Evolutionary conservation across 2,113 vertebrate genomes (phyloP), one percentile per base, ranked within the genome.

Genomic region (Columba janthina): DNA sequence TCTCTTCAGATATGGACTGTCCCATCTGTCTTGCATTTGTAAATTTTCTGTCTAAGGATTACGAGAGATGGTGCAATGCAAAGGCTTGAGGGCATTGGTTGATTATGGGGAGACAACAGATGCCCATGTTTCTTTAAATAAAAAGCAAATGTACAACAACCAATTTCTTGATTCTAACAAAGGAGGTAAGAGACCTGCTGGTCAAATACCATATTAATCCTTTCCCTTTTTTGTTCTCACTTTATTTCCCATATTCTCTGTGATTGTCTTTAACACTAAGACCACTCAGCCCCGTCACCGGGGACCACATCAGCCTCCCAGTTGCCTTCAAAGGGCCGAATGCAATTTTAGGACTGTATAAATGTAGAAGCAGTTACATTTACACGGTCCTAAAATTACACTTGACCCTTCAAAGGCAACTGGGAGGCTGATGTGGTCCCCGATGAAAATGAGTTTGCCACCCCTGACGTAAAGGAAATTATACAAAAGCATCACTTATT

Each of bases 281-380:
- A 66, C 15, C 0, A 0, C 21, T 69, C 14, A 65, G 50, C 1
- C 3, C 36, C 16, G 48, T 7, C 4, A 19, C 44, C 18, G 18
- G 18, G 44, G 44, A 18, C 44, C 44, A 46, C 44, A 46, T 46
- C 44, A 46, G 18, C 44, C 44, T 46, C 44, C 7, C 44, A 46
- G 44, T 46, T 46, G 44, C 44, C 18, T 46, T 46, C 18, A 14
- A 19, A 46, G 18, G 44, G 44, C 44, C 4, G 18, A 46, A 46
- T 46, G 44, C 10, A 19, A 46, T 46, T 46, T 46, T 46, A 46
- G 44, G 18, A 46, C 44, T 46, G 44, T 46, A 10, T 46, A 46
- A 46, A 46, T 46, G 44, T 46, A 46, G 42, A 15, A 42, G 42
- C 15, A 42, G 42, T 42, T 19, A 46, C 44, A 19, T 46, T 46